Evolutionary conservation across 2,113 vertebrate genomes (phyloP).

Genomic region (Serinus canaria): DNA sequence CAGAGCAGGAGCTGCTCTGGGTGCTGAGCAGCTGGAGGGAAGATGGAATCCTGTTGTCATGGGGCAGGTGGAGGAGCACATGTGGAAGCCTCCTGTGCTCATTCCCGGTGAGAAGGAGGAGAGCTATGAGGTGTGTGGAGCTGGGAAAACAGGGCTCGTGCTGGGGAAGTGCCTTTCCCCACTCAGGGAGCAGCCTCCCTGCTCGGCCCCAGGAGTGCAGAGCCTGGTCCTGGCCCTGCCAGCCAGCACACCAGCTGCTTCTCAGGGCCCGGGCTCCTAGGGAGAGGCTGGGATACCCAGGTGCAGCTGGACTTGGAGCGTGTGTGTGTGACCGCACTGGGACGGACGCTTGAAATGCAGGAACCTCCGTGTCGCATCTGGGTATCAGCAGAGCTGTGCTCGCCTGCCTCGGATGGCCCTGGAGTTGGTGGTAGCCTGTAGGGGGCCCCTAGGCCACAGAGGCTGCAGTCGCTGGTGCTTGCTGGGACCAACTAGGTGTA

Average conservation of each 20-base stretch:
- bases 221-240: background rate
- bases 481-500: background rate
- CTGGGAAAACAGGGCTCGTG: background rate
- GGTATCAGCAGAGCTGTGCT: background rate
- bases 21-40: background rate
- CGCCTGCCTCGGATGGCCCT: background rate
- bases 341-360: background rate
- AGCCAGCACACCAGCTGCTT: background rate
- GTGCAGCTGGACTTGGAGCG: background rate
- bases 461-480: background rate
- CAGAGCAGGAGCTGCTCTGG: background rate
- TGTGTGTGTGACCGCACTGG: background rate
- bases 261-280: background rate
- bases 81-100: background rate
- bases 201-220: rapidly evolving
- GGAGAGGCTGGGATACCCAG: background rate
- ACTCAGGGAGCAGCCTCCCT: rapidly evolving
- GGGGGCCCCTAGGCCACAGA: background rate
- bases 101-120: background rate
- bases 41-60: background rate
- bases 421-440: background rate
- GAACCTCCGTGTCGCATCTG: background rate
- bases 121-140: background rate
- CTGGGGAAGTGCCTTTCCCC: background rate
- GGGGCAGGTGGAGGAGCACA: background rate